Evolutionary conservation across 1,140 invertebrate genomes (phyloP), one percentile per base, ranked within the genome.

Genomic region (Microplitis demolitor): DNA sequence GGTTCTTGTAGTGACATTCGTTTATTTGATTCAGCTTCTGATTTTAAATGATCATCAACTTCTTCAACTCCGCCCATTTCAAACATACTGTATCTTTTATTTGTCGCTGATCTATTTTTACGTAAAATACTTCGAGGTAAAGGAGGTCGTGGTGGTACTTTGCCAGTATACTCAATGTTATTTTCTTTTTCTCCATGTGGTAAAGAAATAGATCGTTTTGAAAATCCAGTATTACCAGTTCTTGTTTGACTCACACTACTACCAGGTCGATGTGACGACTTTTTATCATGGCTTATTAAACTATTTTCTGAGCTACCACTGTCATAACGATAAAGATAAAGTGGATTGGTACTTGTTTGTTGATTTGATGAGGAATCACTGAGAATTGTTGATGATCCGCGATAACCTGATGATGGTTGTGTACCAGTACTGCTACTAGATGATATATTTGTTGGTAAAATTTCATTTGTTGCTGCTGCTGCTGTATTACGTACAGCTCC

Each of bases 281-380:
- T 79, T 74, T 86, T 89, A 3, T 90, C 89, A 68, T 88, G 89
- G 66, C 83, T 83, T 13, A 87, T 82, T 72, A 91, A 84, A 79
- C 91, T 92, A 11, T 91, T 89, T 79, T 91, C 92, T 9, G 91
- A 91, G 78, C 91, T 91, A 67, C 91, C 91, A 79, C 92, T 94
- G 76, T 95, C 93, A 81, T 95, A 95, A 51, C 93, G 91, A 84
- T 95, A 95, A 0, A 95, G 91, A 87, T 94, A 95, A 50, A 94
- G 83, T 4, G 92, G 92, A 86, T 80, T 72, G 85, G 89, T 68
- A 86, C 89, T 37, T 1, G 73, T 89, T 90, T 83, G 81, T 14
- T 84, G 85, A 66, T 91, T 93, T 76, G 85, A 88, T 9, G 90
- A 92, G 13, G 93, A 94, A 79, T 94, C 93, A 3, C 91, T 91